Base-by-base conservation (phyloP, 2,888 invertebrate species). In the Diadegma fenestrale region DNA sequence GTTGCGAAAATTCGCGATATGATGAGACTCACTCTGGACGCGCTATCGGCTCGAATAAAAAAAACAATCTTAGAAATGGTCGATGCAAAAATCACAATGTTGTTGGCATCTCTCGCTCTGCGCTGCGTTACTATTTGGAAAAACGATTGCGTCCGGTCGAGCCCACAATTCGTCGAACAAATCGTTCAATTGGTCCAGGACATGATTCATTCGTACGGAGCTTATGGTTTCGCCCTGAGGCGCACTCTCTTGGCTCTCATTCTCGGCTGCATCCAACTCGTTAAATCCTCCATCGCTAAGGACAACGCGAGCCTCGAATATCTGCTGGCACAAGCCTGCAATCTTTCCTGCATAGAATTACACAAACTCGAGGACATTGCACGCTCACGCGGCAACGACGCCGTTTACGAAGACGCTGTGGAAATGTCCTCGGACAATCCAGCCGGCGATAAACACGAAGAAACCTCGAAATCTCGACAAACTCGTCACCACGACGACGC, bases 111-210 rank as follows among this genome's bases (percentile, higher is more conserved):
- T 0, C 86, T 94, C 66, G 91, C 93, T 0, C 87, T 94, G 0
- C 90, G 93, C 6, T 93, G 94, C 63, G 88, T 93, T 3, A 91
- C 91, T 1, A 90, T 92, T 0, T 93, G 93, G 91, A 91, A 91
- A 37, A 87, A 86, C 5, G 91, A 91, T 83, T 93, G 92, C 77
- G 89, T 92, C 0, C 91, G 90, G 0, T 90, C 91, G 14, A 85
- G 88, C 0, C 54, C 78, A 4, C 48, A 80, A 2, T 91, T 93
- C 26, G 91, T 92, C 61, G 77, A 78, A 0, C 89, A 91, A 71
- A 80, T 93, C 3, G 88, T 91, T 0, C 91, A 92, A 41, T 79
- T 93, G 6, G 90, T 91, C 84, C 93, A 93, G 64, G 92, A 94
- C 66, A 91, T 93, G 19, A 88, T 89, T 0, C 92, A 92, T 48